These are phyloP conservation scores for Pandemis heparana DNA, from an alignment of 2,888 invertebrate species.

Conservation along the genomic window DNA sequence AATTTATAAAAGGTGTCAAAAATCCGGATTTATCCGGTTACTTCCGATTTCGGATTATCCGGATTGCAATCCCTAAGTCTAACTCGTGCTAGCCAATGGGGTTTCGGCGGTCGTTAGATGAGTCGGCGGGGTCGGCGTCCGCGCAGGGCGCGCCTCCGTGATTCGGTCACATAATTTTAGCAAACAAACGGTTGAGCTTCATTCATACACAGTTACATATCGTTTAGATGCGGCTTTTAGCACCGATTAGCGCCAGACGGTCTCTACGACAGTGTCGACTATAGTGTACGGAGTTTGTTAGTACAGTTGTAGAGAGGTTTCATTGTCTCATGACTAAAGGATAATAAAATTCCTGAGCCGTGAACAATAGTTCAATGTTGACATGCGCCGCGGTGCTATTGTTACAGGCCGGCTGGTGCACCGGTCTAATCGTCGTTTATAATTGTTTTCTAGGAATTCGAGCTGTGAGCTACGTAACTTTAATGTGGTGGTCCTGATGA, in stretches of 20 bases:
- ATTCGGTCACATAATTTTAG: slow-evolving; percentile 55
- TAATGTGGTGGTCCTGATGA: background rate
- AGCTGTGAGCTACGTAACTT: slow-evolving; percentile 17
- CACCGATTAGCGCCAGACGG: slow-evolving; percentile 34
- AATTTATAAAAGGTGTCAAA: too few species aligned
- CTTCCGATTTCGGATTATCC: too few species aligned
- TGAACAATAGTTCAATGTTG: slow-evolving; percentile 61
- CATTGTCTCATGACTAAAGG: slow-evolving; percentile 59
- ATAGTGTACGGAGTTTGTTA: slow-evolving; percentile 54
- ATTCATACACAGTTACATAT: slow-evolving; percentile 43
- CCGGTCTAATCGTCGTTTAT: slow-evolving; percentile 31
- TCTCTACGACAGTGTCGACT: slow-evolving; percentile 22
- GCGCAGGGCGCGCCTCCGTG: slow-evolving; percentile 58
- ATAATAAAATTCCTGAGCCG: slow-evolving; percentile 68
- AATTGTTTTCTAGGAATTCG: slow-evolving; percentile 53
- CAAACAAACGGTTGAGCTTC: slow-evolving; percentile 49
- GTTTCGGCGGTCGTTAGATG: slow-evolving; percentile 62
- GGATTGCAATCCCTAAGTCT: too few species aligned
- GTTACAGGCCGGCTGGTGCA: slow-evolving; percentile 48
- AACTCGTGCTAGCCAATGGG: too few species aligned
- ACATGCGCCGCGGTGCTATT: slow-evolving; percentile 52
- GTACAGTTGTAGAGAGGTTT: slow-evolving; percentile 63
- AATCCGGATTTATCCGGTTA: too few species aligned
- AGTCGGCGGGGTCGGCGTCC: slow-evolving; percentile 72
- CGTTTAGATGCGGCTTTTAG: slow-evolving; percentile 1